These are phyloP conservation scores for Trichogramma evanescens DNA, from an alignment of 2,888 invertebrate species.

Conservation along the genomic window DNA sequence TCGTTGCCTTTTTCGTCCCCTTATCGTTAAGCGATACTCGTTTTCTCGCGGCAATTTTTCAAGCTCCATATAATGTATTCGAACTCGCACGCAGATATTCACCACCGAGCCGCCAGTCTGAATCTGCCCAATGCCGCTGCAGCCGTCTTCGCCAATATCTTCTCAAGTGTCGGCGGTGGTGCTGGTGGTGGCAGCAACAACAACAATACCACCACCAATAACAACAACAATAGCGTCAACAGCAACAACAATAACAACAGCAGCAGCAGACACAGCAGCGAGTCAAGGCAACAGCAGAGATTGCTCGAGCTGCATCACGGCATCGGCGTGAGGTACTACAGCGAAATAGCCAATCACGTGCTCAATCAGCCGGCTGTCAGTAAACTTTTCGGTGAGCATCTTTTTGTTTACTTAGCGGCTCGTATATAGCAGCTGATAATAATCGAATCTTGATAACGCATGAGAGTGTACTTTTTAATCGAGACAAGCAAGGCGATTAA, in stretches of 20 bases:
- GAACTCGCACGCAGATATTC: too few relatives aligned
- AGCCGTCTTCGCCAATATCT: neutral
- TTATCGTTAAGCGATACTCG: too few relatives aligned
- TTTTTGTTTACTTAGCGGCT: neutral
- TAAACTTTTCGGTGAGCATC: conserved; percentile 75
- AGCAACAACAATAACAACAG: neutral
- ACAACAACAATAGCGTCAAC: neutral
- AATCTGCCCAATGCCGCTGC: conserved; percentile 14
- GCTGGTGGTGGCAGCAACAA: neutral
- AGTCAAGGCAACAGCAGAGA: conserved; percentile 61
- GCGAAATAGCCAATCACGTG: conserved; percentile 82
- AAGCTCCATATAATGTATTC: too few relatives aligned
- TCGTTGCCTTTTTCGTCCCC: too few relatives aligned
- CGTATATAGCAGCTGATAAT: too few relatives aligned
- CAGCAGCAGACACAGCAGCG: conserved; percentile 32
- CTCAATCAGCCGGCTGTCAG: conserved; percentile 72
- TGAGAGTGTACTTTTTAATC: too few relatives aligned
- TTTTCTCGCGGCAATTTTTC: too few relatives aligned
- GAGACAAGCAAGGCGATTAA: too few relatives aligned
- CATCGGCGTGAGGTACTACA: conserved; percentile 73
- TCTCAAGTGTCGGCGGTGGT: neutral
- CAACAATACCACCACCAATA: neutral
- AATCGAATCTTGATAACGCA: too few relatives aligned
- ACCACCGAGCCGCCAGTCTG: conserved; percentile 2
- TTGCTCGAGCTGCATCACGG: conserved; percentile 72